Percentiles rank a stretch among this genome's conserved stretches.
These are phyloP conservation scores for Orientallactaga sibirica DNA, from an alignment of 2,797 vertebrate genomes.

Conservation along the genomic window DNA sequence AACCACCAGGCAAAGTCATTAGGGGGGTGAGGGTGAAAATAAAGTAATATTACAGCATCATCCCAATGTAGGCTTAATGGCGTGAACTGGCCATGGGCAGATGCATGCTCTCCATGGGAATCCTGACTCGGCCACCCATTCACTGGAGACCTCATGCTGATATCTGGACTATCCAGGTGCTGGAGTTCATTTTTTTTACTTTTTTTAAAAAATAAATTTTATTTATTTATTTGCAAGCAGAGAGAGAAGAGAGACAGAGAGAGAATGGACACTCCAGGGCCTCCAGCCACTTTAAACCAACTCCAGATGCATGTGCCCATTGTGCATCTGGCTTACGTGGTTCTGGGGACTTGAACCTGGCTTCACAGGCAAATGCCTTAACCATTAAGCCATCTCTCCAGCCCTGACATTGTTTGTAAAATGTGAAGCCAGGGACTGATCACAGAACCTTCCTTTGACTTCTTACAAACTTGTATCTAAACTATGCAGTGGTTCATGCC, in stretches of 20 bases:
- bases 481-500: neutral
- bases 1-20: slow-evolving; percentile 28
- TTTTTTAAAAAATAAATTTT: too few relatives aligned
- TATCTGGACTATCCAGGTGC: neutral
- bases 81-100: neutral
- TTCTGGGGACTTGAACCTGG: too few relatives aligned
- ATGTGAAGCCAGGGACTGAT: slow-evolving; percentile 16
- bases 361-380: too few relatives aligned
- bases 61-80: neutral
- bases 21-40: slow-evolving; percentile 17
- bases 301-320: too few relatives aligned
- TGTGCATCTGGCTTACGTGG: too few relatives aligned
- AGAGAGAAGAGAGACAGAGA: too few relatives aligned
- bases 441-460: slow-evolving; percentile 17
- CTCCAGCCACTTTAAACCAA: too few relatives aligned
- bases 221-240: too few relatives aligned
- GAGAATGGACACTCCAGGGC: too few relatives aligned
- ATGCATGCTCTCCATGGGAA: neutral
- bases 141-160: neutral
- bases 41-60: slow-evolving; percentile 4
- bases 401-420: slow-evolving; percentile 25
- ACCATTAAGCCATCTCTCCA: too few relatives aligned
- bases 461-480: slow-evolving; percentile 24
- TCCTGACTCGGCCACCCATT: neutral
- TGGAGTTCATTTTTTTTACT: neutral